Evolutionary conservation across 2,888 invertebrate species (phyloP), one percentile per base, ranked within the genome.

Genomic region (Blastobasis adustella): DNA sequence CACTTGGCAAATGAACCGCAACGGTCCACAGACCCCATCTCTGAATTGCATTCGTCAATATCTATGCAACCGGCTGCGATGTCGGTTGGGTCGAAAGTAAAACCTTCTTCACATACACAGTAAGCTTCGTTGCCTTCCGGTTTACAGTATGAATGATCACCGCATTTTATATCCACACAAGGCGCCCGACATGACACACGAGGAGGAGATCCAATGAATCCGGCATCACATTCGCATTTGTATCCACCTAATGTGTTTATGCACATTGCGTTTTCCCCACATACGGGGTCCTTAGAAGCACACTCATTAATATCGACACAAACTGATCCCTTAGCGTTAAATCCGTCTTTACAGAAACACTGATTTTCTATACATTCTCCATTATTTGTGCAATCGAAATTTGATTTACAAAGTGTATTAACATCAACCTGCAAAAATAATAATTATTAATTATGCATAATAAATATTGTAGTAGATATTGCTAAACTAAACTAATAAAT

Each of bases 381-480:
- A 72, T 97, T 96, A 78, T 96, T 96, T 41, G 96, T 95, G 75
- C 97, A 97, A 74, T 97, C 96, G 68, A 96, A 97, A 74, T 96
- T 96, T 1, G 93, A 92, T 82, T 93, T 93, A 72, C 97, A 97
- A 41, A 95, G 82, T 45, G 95, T 94, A 60, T 94, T 95, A 2
- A 96, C 96, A 67, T 96, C 96, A 54, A 95, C 91, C 94, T 93
- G 76, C 23, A 23, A 47, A 47, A 37, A 38, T 41, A 37, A 49
- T 7, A 36, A 37, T 37, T 9, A 9, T 49, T 43, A 10, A 64
- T 55, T 60, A 49, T 4, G 41, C 44, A 44, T 37, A n/a, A 37
- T n/a, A n/a, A n/a, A n/a, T n/a, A n/a, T n/a, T n/a, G n/a, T 5
- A 43, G 5, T 43, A 43, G 43, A 23, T n/a, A 45, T 46, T 39